Evolutionary conservation across 2,888 invertebrate species (phyloP), one percentile per base, ranked within the genome.

Genomic region (Artemia sp.): DNA sequence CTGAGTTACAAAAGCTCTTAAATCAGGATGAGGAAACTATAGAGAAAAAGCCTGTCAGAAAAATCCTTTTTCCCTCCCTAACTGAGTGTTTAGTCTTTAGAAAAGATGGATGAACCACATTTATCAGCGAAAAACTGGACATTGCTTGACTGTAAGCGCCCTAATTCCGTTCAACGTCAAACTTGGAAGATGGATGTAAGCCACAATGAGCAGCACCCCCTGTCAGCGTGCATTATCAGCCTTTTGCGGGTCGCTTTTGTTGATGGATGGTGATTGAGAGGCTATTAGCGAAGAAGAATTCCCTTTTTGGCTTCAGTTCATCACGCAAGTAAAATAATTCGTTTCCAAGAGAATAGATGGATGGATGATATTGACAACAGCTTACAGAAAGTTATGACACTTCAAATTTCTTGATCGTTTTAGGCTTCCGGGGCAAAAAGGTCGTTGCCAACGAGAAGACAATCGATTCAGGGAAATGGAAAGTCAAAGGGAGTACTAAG

Each of bases 151-250:
- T 24, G 24, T 58, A 58, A 58, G 64, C 64, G 64, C 64, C 64
- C 64, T 58, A 58, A 58, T 58, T 58, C 64, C 64, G 64, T 24
- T 58, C 64, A 58, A n/a, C 24, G 64, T 58, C 64, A 58, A n/a
- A 19, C 14, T 58, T n/a, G 64, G 24, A 24, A 58, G 64, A 58
- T 58, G 64, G 64, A 58, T 58, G 64, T n/a, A 24, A 58, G 64
- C 64, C 64, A 58, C 64, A 58, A 58, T 24, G 24, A 58, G 64
- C 14, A 58, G 64, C 64, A 24, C 64, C 64, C 24, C 64, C 64
- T 58, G 64, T 58, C 64, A 58, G 64, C 64, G 64, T 58, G 64
- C 64, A 58, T 58, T 58, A 58, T 58, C 64, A 58, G 64, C 64
- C 64, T 58, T 58, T 58, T 58, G 64, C 64, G 64, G 64, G 64